phyloP scores from a whole-genome alignment of 2,797 vertebrate genomes.

The Numenius phaeopus region DNA sequence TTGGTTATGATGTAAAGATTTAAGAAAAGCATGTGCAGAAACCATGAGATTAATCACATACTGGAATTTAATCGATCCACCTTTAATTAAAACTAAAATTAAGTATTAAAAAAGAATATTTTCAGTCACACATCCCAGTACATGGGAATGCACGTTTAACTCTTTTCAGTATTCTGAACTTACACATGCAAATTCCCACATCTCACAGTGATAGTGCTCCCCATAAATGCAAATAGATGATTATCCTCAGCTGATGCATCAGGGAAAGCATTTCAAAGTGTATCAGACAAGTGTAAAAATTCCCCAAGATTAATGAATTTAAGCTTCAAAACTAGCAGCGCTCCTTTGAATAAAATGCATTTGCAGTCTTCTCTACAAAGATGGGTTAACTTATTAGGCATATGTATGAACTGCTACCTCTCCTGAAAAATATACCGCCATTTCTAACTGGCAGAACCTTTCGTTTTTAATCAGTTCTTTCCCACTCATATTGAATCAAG shows the following conservation, averaged over 20 bases:
- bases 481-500: not conserved
- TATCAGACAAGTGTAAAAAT: slow-evolving; percentile 41
- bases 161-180: not conserved
- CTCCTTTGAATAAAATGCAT: not conserved
- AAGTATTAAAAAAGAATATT: not conserved
- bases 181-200: not conserved
- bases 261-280: not conserved
- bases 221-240: not conserved
- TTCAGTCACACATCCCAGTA: not conserved
- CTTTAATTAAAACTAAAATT: not conserved
- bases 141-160: not conserved
- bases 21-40: not conserved
- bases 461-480: not conserved
- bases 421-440: not conserved
- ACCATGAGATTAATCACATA: not conserved
- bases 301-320: slow-evolving; percentile 38
- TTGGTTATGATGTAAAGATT: not conserved
- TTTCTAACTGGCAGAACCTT: not conserved
- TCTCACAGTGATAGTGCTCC: not conserved
- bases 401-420: not conserved
- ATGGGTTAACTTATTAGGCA: not conserved
- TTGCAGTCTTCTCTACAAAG: not conserved
- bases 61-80: not conserved
- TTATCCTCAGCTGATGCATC: slow-evolving; percentile 20
- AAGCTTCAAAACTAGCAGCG: not conserved